Evolutionary conservation across 2,888 invertebrate species (phyloP).

Genomic region (Cataglyphis livida): DNA sequence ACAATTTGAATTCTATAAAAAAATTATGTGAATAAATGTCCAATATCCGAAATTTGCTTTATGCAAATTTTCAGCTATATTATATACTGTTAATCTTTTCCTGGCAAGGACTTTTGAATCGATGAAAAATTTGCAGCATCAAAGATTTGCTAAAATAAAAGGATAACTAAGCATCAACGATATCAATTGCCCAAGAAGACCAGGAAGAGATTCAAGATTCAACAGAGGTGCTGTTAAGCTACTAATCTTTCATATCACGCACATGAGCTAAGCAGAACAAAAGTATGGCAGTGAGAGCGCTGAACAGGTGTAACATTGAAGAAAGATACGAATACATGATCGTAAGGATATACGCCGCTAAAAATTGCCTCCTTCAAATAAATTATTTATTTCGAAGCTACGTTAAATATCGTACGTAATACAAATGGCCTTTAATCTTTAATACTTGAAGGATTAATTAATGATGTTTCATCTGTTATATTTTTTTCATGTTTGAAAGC

Average conservation of each 20-base stretch:
- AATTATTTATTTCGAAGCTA: neutral
- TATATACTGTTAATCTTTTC: neutral
- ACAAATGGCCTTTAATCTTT: neutral
- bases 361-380: conserved; percentile 19
- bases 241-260: conserved; percentile 40
- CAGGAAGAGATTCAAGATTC: conserved; percentile 34
- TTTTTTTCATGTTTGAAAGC: neutral
- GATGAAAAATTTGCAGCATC: neutral
- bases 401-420: neutral
- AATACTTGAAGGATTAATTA: neutral
- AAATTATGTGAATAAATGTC: neutral
- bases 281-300: conserved; percentile 63
- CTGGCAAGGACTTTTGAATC: neutral
- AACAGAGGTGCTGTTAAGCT: conserved; percentile 10
- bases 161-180: neutral
- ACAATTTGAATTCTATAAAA: neutral
- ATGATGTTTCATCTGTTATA: neutral
- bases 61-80: neutral
- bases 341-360: neutral
- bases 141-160: neutral
- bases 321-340: conserved; percentile 43
- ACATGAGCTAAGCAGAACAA: conserved; percentile 47
- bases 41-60: neutral
- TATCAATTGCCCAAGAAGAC: neutral
- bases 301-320: conserved; percentile 73